Evolutionary conservation across 2,113 vertebrate species (phyloP).

Genomic region (Corydoras sp.): DNA sequence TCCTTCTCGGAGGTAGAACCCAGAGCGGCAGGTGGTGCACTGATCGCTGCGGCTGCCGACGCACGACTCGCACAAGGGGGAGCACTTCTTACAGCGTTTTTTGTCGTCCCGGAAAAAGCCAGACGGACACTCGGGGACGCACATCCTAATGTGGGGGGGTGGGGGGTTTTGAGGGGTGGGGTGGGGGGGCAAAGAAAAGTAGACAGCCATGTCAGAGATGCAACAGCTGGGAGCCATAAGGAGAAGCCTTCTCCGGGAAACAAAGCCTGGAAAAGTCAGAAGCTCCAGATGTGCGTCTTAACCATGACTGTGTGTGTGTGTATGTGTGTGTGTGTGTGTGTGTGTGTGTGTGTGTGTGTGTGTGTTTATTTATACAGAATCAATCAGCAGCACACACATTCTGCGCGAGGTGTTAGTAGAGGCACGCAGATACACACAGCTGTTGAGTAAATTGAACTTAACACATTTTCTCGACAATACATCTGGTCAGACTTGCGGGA

Average conservation of each 20-base stretch:
- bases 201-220: conserved; percentile 21
- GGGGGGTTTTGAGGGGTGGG: conserved; percentile 1
- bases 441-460: too few relatives aligned
- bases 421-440: background rate
- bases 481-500: too few relatives aligned
- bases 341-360: background rate
- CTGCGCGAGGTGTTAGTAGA: background rate
- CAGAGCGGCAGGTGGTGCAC: conserved; percentile 84
- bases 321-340: background rate
- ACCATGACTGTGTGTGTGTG: background rate
- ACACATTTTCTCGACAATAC: too few relatives aligned
- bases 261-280: conserved; percentile 36
- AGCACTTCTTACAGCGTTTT: conserved; percentile 94
- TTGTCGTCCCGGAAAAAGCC: conserved; percentile 92
- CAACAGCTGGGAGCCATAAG: conserved; percentile 24
- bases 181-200: conserved; percentile 11
- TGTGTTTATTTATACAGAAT: conserved; percentile 9
- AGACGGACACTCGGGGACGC: conserved; percentile 87
- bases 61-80: conserved; percentile 84
- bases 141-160: conserved; percentile 69
- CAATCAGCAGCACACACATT: background rate
- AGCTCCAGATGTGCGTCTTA: conserved; percentile 20
- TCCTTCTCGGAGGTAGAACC: conserved; percentile 86
- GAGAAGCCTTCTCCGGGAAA: conserved; percentile 33
- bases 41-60: conserved; percentile 86